Base-by-base conservation (phyloP, 2,888 invertebrate species). In the Siphlonurus alternatus region DNA sequence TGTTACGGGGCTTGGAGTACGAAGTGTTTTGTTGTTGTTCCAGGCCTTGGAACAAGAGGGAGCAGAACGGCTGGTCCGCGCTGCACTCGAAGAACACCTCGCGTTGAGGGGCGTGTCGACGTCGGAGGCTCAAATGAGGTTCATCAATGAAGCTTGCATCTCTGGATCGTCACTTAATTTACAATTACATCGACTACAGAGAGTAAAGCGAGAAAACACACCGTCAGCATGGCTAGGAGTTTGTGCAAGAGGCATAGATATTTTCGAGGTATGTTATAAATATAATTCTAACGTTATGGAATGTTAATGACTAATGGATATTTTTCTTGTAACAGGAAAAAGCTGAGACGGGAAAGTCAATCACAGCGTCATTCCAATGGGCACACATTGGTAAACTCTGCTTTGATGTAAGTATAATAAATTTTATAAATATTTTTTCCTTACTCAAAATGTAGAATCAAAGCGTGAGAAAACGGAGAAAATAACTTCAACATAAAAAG, bases 361-460 rank as follows among this genome's bases (percentile, higher is more conserved):
- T 78, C 53, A 83, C 88, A 65, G 87, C 89, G 25, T 88, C 89
- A 68, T 95, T 96, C 73, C 84, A 92, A 65, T 98, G 97, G 97
- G 90, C 93, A 71, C 90, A 92, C 70, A 97, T 98, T 68, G 93
- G 91, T 68, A 95, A 95, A 78, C 79, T 97, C 20, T 91, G 91
- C 75, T 97, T 96, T 76, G 96, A 97, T 77, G 83, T 83, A 73
- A 79, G 78, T 74, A 61, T 53, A 20, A 2, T 10, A n/a, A 38
- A 51, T 51, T 38, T 23, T 19, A 65, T 63, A 23, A 25, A 23
- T 22, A 53, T 56, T 25, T 24, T 23, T 38, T n/a, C 10, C 23
- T n/a, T n/a, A n/a, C n/a, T n/a, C n/a, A n/a, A n/a, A n/a, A n/a
- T n/a, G n/a, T n/a, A n/a, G n/a, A n/a, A n/a, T n/a, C n/a, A n/a